These are phyloP conservation scores for Synodontis membranacea DNA, from an alignment of 2,113 vertebrate species.

Conservation along the genomic window DNA sequence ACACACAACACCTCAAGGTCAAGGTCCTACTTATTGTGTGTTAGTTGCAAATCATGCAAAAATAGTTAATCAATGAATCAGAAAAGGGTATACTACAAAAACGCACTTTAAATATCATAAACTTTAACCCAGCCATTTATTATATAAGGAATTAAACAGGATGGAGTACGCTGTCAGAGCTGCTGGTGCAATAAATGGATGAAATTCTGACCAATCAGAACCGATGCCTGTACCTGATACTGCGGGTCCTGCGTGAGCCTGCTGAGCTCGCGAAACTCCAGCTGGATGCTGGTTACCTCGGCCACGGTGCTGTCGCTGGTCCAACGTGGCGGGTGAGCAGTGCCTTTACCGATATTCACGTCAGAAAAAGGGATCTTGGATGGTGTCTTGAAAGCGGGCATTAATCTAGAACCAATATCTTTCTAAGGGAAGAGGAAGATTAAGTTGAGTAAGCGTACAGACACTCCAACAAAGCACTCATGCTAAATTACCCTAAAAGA, in stretches of 20 bases:
- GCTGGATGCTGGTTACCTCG: constrained; percentile 95
- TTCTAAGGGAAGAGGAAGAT: constrained; percentile 70
- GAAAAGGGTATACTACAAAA: not conserved
- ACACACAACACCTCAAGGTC: not conserved
- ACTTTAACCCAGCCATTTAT: not conserved
- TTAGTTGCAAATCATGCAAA: not conserved
- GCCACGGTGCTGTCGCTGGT: constrained; percentile 94
- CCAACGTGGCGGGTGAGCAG: constrained; percentile 90
- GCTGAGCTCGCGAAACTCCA: constrained; percentile 94
- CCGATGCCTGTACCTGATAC: constrained; percentile 77
- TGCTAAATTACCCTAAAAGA: constrained; percentile 2
- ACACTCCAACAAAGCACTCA: not conserved
- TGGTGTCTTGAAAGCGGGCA: constrained; percentile 93
- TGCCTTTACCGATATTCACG: constrained; percentile 93
- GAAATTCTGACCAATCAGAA: not conserved
- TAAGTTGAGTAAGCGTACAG: not conserved
- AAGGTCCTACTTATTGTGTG: not conserved
- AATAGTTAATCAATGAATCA: not conserved
- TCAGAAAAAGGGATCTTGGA: constrained; percentile 94
- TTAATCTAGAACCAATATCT: constrained; percentile 87
- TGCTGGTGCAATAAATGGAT: not conserved
- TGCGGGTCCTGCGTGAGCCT: constrained; percentile 82
- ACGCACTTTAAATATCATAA: not conserved
- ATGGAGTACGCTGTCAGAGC: not conserved
- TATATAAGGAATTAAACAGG: not conserved